Conservation (phyloP, 2,797 vertebrate genomes). For the Anguilla marmorata region DNA sequence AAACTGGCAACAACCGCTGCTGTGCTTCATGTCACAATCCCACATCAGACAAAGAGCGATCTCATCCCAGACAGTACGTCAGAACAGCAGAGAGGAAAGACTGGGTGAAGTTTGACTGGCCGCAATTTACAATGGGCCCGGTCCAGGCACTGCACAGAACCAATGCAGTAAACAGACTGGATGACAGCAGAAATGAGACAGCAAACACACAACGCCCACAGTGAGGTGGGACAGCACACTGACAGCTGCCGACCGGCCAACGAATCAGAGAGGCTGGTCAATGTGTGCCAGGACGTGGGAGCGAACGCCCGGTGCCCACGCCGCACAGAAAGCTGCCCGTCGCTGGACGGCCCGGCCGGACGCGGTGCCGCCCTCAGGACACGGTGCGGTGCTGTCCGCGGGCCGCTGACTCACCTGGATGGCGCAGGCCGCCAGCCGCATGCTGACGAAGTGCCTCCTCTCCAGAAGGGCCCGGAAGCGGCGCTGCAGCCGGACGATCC, state of each 20-base stretch:
- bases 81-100: not conserved
- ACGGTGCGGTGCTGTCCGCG: not conserved
- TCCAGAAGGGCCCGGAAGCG: constrained; percentile 82
- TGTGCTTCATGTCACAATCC: not conserved
- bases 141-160: not conserved
- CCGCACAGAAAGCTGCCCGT: not conserved
- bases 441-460: constrained; percentile 81
- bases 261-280: not conserved
- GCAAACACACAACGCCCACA: not conserved
- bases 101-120: not conserved
- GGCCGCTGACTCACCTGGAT: constrained; percentile 80
- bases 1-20: not conserved
- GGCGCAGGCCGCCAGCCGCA: constrained; percentile 75
- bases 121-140: not conserved
- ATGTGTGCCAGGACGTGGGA: not conserved
- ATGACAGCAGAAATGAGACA: not conserved
- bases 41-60: not conserved
- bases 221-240: not conserved
- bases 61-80: not conserved
- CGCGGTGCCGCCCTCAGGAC: not conserved
- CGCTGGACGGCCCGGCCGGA: not conserved
- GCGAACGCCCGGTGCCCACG: not conserved
- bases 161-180: no score
- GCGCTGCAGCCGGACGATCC: constrained; percentile 82
- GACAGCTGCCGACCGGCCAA: not conserved